Evolutionary conservation across 2,113 vertebrate species (phyloP).

Genomic region (Corythaixoides concolor): DNA sequence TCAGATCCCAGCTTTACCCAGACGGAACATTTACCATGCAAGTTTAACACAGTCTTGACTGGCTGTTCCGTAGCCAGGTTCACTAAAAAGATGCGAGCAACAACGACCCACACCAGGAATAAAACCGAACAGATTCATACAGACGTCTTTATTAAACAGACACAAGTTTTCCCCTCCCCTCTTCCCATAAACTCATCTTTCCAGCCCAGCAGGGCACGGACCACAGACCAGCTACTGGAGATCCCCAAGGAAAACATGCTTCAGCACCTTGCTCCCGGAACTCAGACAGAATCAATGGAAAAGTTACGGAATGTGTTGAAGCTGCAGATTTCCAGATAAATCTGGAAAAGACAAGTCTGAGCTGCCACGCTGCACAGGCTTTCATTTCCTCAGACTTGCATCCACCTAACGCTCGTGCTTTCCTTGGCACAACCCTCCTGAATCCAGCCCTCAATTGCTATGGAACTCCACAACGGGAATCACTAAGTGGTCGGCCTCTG

Average conservation of each 20-base stretch:
- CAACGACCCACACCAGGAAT: not conserved
- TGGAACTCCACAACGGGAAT: accelerated
- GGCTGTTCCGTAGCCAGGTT: not conserved
- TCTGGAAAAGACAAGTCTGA: not conserved
- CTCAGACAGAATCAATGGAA: not conserved
- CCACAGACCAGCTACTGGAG: not conserved
- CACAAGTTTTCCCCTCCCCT: not conserved
- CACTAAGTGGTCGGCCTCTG: not conserved
- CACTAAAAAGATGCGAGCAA: not conserved
- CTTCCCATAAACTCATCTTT: not conserved
- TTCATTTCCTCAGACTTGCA: not conserved
- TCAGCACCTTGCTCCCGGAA: not conserved
- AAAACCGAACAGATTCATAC: not conserved
- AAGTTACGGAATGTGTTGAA: not conserved
- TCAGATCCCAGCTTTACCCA: not conserved
- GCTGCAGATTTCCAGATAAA: not conserved
- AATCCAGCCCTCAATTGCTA: not conserved
- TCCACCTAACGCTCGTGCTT: not conserved
- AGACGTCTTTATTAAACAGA: not conserved
- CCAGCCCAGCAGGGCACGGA: not conserved
- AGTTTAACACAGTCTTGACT: accelerated
- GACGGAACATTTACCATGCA: not conserved
- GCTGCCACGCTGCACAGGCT: not conserved
- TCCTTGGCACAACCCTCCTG: not conserved
- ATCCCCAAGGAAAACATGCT: not conserved